Evolutionary conservation across 1,140 invertebrate genomes (phyloP).

Genomic region (Zaprionus nigranus): DNA sequence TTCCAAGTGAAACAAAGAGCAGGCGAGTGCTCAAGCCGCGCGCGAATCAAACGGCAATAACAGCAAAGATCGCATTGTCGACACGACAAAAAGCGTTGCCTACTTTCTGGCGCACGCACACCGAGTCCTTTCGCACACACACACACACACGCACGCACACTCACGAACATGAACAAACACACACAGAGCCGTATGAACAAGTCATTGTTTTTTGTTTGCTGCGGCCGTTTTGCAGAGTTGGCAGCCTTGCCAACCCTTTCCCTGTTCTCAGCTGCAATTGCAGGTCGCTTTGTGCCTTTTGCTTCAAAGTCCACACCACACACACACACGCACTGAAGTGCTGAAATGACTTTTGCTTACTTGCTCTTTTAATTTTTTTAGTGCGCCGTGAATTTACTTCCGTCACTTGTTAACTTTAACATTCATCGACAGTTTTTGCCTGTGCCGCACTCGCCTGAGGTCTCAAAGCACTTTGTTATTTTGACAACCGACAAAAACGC

Average conservation of each 20-base stretch:
- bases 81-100: slow-evolving; percentile 2
- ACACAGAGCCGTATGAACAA: not conserved
- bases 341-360: slow-evolving; percentile 68
- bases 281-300: not conserved
- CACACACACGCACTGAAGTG: slow-evolving; percentile 12
- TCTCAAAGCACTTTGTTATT: slow-evolving; percentile 75
- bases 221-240: not conserved
- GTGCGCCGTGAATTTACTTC: slow-evolving; percentile 69
- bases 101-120: not conserved
- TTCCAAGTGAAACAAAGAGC: not conserved
- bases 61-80: slow-evolving; percentile 3
- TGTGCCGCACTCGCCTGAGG: slow-evolving; percentile 35
- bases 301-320: slow-evolving; percentile 2
- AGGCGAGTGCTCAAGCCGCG: not conserved
- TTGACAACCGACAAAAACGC: slow-evolving; percentile 68
- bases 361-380: slow-evolving; percentile 68
- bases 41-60: slow-evolving; percentile 5
- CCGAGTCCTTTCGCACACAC: not conserved
- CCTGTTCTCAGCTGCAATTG: slow-evolving; percentile 9
- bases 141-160: no score
- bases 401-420: slow-evolving; percentile 77
- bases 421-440: slow-evolving; percentile 76
- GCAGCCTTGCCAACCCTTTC: slow-evolving; percentile 2
- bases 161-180: no score
- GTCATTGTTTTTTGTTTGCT: slow-evolving; percentile 9